Base-by-base conservation (phyloP, 1,140 invertebrate genomes). In the Macrobrachium nipponense region DNA sequence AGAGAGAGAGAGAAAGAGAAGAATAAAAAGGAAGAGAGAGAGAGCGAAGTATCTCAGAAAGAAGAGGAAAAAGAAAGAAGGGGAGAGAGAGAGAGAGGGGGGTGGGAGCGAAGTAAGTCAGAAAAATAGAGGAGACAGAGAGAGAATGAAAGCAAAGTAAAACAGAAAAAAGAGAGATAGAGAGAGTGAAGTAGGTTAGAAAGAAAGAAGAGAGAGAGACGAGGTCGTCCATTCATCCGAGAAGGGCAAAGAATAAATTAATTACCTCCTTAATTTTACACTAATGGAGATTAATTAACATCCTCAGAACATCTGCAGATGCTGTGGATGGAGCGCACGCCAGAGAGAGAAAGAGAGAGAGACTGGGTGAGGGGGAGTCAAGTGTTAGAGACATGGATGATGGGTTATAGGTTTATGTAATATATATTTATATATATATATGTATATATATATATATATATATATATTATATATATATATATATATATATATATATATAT, bases 321-420 rank as follows among this genome's bases (percentile, higher is more conserved):
- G 51, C 12, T 51, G 12, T 51, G 2, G 66, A 70, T 12, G 18
- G 66, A 70, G 66, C 12, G 17, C 4, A 18, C 12, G 66, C 12
- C 12, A 70, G 66, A 70, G 66, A 70, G 66, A 70, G 66, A 70
- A 18, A 70, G 66, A 70, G 66, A 70, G 66, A 70, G 66, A 70
- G 66, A 70, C 4, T 15, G 66, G 18, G 66, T 15, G 18, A 70
- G 18, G 18, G 14, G 66, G 18, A 36, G 4, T 15, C 3, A 36
- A n/a, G n/a, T 27, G 15, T 27, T 23, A n/a, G 66, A n/a, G 15
- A 70, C 12, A n/a, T 12, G 36, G 66, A 70, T 12, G 18, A 36
- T 27, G 66, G 18, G 66, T 4, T 12, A 70, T 23, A 70, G 15
- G 18, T 23, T 15, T 23, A n/a, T 23, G 18, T 23, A 70, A 17